phyloP scores from a whole-genome alignment of 64 coral and sea anemone genomes.

The Montipora cactus region DNA sequence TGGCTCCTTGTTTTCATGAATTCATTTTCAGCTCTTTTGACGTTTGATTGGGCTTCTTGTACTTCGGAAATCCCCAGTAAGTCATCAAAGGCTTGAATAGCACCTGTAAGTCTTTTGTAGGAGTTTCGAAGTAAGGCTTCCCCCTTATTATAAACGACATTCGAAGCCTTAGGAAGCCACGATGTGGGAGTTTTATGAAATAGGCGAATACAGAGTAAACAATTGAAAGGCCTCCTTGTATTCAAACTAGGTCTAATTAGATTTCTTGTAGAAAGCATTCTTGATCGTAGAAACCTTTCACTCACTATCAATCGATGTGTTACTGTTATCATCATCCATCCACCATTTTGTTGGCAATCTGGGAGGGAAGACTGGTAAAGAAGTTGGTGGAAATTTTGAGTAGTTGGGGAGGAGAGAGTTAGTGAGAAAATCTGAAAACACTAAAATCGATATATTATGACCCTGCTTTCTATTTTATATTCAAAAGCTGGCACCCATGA shows the following conservation, averaged over 20 bases:
- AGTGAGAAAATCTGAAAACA: too few relatives aligned
- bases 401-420: too few relatives aligned
- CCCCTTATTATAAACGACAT: neutral
- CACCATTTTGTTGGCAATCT: slow-evolving; percentile 21
- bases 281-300: neutral
- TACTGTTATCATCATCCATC: neutral
- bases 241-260: neutral
- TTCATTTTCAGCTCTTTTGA: slow-evolving; percentile 83
- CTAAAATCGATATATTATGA: too few relatives aligned
- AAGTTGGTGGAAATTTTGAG: neutral
- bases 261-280: neutral
- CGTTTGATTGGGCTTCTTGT: slow-evolving; percentile 75
- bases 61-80: slow-evolving; percentile 96
- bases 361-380: slow-evolving; percentile 8
- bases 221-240: neutral
- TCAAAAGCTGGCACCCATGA: too few relatives aligned
- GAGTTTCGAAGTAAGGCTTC: slow-evolving; percentile 8
- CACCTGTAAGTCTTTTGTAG: slow-evolving; percentile 44
- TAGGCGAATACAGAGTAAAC: neutral
- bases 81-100: slow-evolving; percentile 80
- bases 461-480: too few relatives aligned
- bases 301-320: neutral
- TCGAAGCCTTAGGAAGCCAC: slow-evolving; percentile 23
- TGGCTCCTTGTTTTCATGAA: slow-evolving; percentile 84
- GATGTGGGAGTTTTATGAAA: neutral